Percentiles rank a stretch among this genome's conserved stretches.
Conservation (phyloP, 37 sponge, comb jelly and placozoan genomes). For the Halichondria panicea region DNA sequence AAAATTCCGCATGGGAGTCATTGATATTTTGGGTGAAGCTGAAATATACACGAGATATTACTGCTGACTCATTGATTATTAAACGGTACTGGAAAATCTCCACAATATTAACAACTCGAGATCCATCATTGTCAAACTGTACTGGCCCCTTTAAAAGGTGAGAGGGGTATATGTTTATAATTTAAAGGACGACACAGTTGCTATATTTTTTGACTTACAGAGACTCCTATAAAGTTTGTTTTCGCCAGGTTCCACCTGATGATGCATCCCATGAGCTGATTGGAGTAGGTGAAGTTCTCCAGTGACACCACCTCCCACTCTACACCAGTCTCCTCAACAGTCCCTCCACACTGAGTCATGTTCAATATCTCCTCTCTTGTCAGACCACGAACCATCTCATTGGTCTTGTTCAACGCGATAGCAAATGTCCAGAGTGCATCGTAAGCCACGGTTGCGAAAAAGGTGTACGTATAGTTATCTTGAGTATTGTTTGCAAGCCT, state of each 20-base stretch:
- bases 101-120: background rate
- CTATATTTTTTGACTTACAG: conserved; percentile 1
- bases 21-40: background rate
- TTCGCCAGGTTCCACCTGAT: conserved; percentile 4
- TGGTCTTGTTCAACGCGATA: conserved; percentile 5
- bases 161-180: background rate
- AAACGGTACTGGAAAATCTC: conserved; percentile 4
- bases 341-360: background rate
- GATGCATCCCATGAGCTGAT: conserved; percentile 9
- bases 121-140: conserved; percentile 23
- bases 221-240: conserved; percentile 25
- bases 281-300: conserved; percentile 23
- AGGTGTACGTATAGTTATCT: too few relatives aligned
- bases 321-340: background rate
- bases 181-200: too few relatives aligned
- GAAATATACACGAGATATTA: background rate
- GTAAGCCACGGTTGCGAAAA: conserved; percentile 2
- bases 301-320: too few relatives aligned
- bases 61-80: background rate
- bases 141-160: conserved; percentile 10
- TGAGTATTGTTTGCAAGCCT: too few relatives aligned
- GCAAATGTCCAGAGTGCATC: conserved; percentile 31
- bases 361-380: background rate
- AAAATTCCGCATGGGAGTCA: background rate
- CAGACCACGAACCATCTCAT: background rate